Evolutionary conservation across 2,888 invertebrate genomes (phyloP), one percentile per base, ranked within the genome.

Genomic region (Herminia tarsipennalis): DNA sequence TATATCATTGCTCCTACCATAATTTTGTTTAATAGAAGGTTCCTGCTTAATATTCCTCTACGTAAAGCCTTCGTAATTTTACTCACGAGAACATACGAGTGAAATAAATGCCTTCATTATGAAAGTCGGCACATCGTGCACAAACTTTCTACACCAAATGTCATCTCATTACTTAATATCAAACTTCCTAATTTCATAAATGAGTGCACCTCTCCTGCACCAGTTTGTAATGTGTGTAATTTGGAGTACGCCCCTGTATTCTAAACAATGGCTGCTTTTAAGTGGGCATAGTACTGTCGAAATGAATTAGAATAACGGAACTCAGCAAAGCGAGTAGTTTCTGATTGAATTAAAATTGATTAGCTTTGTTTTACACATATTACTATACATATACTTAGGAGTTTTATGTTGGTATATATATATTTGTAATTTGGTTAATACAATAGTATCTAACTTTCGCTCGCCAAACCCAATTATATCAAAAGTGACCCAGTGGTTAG

Each of bases 281-380:
- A 73, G 71, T 70, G 71, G 59, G 50, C 66, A 55, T 54, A 56
- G 55, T 65, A 28, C 63, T 43, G 49, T 52, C 60, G 30, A 49
- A 66, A 66, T 69, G 64, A 70, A 73, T 76, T 70, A 73, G 57
- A 77, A 78, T 74, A 70, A 72, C 66, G 72, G 41, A 40, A 56
- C 34, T 41, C 58, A 57, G 54, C 49, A 46, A 51, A 49, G 33
- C 43, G 38, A 10, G 47, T 51, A 35, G 27, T 35, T 54, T 48
- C 35, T 60, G 45, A 63, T 50, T 46, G 39, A 40, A 51, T 54
- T 63, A 14, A 13, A 37, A 51, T 34, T n/a, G n/a, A 30, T 36
- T 12, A 17, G 4, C 14, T 24, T 10, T 5, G 2, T 1, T 18
- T 32, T 12, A n/a, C n/a, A 18, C 20, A 5, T 18, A 18, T 4